A percentile compares a stretch with the other conserved stretches of the same genome.
These are phyloP conservation scores for Pleuronectes platessa DNA, from an alignment of 2,113 vertebrate genomes.

Conservation along the genomic window DNA sequence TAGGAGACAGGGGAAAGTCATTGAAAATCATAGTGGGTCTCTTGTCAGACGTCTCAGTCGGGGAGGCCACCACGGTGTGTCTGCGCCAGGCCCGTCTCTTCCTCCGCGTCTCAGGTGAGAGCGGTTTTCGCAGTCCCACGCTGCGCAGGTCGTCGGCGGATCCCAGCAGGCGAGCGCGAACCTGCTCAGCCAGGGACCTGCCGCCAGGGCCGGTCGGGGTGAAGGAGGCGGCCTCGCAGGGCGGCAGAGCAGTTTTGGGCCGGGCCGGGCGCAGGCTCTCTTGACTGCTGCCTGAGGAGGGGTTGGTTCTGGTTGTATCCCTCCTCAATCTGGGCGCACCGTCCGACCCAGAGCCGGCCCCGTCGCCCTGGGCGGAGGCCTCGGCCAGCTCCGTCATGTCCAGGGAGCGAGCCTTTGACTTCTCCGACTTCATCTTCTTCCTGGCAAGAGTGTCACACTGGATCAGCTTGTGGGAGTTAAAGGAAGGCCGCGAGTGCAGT, in stretches of 20 bases:
- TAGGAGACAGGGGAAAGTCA: slow-evolving; percentile 50
- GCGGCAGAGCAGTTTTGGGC: slow-evolving; percentile 21
- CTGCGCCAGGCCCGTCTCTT: slow-evolving; percentile 92
- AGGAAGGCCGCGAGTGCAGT: slow-evolving; percentile 82
- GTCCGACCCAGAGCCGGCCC: slow-evolving; percentile 5
- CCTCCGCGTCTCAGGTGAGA: slow-evolving; percentile 89
- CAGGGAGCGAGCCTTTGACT: slow-evolving; percentile 74
- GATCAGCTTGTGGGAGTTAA: slow-evolving; percentile 93
- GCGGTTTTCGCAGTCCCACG: slow-evolving; percentile 86
- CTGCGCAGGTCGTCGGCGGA: slow-evolving; percentile 88
- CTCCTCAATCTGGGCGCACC: slow-evolving; percentile 15
- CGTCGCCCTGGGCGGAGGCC: slow-evolving; percentile 14
- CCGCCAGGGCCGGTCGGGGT: slow-evolving; percentile 44
- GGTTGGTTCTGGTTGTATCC: slow-evolving; percentile 73
- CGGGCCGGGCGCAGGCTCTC: slow-evolving; percentile 65
- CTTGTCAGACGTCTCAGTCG: slow-evolving; percentile 63
- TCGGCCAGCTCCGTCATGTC: slow-evolving; percentile 67
- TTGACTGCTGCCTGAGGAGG: slow-evolving; percentile 77
- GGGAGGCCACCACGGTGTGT: slow-evolving; percentile 91
- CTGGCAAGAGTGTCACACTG: slow-evolving; percentile 93
- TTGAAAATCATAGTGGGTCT: slow-evolving; percentile 42
- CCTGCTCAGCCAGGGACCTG: slow-evolving; percentile 85
- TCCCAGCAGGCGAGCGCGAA: slow-evolving; percentile 84
- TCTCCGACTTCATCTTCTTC: slow-evolving; percentile 85
- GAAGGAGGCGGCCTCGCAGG: slow-evolving; percentile 71